Evolutionary conservation across 2,113 vertebrate species (phyloP), one percentile per base, ranked within the genome.

Genomic region (Tylochromis polylepis): DNA sequence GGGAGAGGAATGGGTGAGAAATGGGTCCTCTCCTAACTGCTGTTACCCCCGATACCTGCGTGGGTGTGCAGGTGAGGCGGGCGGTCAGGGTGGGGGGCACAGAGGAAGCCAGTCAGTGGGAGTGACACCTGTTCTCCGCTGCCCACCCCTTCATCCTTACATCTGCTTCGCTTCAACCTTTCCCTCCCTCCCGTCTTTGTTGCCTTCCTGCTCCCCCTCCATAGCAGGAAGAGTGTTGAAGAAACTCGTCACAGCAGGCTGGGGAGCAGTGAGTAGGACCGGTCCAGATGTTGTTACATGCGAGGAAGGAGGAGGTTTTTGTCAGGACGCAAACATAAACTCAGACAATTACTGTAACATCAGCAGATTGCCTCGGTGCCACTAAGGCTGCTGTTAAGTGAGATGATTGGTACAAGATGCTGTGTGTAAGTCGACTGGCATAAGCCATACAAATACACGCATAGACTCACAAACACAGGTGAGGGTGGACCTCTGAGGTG

Each of bases 71-170:
- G 90, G 93, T 94, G 86, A 81, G 81, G 85, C 43, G 29, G 75
- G 53, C 51, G 82, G 70, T 82, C 65, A 43, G 72, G 57, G 56
- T 41, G 31, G 79, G 59, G 55, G 38, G 11, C 70, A 55, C 34
- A 5, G 80, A 22, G 86, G 85, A 94, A 92, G 94, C 83, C 80
- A 80, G 92, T 91, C 91, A 89, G 94, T 95, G 91, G 94, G 95
- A 95, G 95, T 94, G 94, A 95, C 95, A 95, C 94, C 95, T 96
- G 95, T 93, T 95, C 84, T 41, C 87, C 49, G 14, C 80, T 89
- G 91, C 91, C 82, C 84, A 67, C 53, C 86, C 81, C 89, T 89
- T 94, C 87, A 87, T 87, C 88, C 84, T 78, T 90, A 88, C 95
- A 95, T 89, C 93, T 94, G 91, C 88, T 83, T 80, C 79, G 70